phyloP scores from a whole-genome alignment of 2,113 vertebrate genomes.

The Mesoclemmys tuberculata region DNA sequence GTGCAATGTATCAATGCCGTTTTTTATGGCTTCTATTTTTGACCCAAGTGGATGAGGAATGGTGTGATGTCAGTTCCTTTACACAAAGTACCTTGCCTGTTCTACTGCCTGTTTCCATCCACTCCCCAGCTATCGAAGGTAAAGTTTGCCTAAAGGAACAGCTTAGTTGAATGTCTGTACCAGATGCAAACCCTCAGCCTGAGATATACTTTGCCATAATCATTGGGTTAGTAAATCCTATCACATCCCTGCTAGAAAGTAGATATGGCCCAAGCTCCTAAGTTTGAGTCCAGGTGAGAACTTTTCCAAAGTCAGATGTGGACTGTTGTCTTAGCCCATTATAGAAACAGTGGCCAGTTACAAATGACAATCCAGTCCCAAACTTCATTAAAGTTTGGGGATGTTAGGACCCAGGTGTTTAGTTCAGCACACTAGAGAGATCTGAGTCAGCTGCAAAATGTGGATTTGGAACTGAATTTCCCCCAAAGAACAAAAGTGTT shows the following conservation, averaged over 20 bases:
- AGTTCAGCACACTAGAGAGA: rapidly evolving
- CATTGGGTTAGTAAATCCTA: background rate
- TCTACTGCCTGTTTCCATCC: background rate
- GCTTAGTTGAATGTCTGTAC: background rate
- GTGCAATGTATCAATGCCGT: background rate
- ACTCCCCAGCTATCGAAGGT: rapidly evolving
- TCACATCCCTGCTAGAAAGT: background rate
- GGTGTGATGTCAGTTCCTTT: background rate
- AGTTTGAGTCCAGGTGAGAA: background rate
- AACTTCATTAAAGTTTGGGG: background rate
- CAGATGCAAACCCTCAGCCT: background rate
- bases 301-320: background rate
- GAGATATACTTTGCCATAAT: background rate
- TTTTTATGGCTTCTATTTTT: background rate
- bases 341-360: background rate
- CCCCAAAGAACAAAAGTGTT: background rate
- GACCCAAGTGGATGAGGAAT: background rate
- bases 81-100: background rate
- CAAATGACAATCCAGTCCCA: background rate
- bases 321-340: background rate
- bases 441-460: background rate
- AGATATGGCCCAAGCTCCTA: background rate
- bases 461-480: background rate
- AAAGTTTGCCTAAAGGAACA: background rate
- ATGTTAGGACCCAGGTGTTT: background rate